Percentiles rank a stretch among this genome's conserved stretches.
Evolutionary conservation across 1,140 invertebrate species (phyloP).

Genomic region (Euura lappo): DNA sequence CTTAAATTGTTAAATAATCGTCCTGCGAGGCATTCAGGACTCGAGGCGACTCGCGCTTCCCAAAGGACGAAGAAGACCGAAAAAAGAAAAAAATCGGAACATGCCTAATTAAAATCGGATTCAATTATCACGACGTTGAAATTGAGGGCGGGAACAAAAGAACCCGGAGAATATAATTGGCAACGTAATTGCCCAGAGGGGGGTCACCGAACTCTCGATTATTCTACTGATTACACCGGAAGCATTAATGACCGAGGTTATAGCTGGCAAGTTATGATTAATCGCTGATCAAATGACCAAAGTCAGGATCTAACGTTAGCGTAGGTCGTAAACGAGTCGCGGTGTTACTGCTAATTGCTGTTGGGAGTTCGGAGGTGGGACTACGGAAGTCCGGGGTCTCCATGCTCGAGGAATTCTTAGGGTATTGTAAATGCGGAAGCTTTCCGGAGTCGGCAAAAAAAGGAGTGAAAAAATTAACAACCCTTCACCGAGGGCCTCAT

Average conservation of each 20-base stretch:
- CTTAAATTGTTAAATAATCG: constrained; percentile 6
- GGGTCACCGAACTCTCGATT: background rate
- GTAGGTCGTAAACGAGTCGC: background rate
- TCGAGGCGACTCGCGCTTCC: no score
- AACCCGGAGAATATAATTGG: background rate
- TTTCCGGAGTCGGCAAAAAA: background rate
- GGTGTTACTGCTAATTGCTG: constrained; percentile 10
- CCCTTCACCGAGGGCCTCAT: background rate
- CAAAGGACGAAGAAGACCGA: no score
- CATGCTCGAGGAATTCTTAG: background rate
- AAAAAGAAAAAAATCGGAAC: no score
- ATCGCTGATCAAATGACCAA: constrained; percentile 10
- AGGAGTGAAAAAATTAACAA: background rate
- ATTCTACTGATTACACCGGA: constrained; percentile 2
- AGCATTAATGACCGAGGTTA: constrained; percentile 1
- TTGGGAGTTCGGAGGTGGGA: background rate
- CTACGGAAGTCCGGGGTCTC: background rate
- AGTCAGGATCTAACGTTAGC: constrained; percentile 9
- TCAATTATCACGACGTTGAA: background rate
- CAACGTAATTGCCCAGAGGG: background rate
- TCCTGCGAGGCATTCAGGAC: background rate
- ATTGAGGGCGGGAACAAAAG: background rate
- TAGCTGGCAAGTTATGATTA: background rate
- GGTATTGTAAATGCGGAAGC: background rate
- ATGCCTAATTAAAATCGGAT: background rate